phyloP scores from a whole-genome alignment of 2,797 vertebrate species.

The Psittacula echo region DNA sequence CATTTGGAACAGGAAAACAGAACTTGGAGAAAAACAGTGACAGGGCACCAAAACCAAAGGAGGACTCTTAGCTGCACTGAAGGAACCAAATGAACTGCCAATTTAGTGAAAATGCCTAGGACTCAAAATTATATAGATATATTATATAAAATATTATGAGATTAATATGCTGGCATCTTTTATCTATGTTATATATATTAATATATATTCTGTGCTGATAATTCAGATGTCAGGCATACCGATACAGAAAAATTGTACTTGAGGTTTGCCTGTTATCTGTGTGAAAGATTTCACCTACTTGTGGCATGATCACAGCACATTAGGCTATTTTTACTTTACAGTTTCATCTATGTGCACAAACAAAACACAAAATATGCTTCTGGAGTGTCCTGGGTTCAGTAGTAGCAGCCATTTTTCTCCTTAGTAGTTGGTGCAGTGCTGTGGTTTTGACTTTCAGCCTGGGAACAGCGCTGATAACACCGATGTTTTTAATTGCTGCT shows the following conservation, averaged over 20 bases:
- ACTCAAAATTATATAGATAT: neutral
- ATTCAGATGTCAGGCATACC: neutral
- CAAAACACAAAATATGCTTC: neutral
- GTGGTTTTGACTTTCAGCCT: no score
- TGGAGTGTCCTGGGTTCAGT: neutral
- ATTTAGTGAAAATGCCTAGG: neutral
- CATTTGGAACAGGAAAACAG: neutral
- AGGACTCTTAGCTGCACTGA: neutral
- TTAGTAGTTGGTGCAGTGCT: no score
- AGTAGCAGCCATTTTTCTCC: no score
- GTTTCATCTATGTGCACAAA: neutral
- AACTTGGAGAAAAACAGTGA: neutral
- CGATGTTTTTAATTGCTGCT: no score
- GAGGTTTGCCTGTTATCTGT: neutral
- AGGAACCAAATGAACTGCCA: neutral
- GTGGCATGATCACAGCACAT: accelerated
- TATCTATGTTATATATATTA: neutral
- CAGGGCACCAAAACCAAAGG: neutral
- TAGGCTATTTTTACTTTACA: neutral
- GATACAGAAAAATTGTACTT: neutral
- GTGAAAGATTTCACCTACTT: neutral
- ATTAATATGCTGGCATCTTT: neutral
- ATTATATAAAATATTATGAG: neutral
- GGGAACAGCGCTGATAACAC: no score
- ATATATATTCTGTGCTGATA: neutral